A percentile compares a stretch with the other conserved stretches of the same genome.
phyloP scores from a whole-genome alignment of 2,888 invertebrate genomes.

The Stratiomys singularior region DNA sequence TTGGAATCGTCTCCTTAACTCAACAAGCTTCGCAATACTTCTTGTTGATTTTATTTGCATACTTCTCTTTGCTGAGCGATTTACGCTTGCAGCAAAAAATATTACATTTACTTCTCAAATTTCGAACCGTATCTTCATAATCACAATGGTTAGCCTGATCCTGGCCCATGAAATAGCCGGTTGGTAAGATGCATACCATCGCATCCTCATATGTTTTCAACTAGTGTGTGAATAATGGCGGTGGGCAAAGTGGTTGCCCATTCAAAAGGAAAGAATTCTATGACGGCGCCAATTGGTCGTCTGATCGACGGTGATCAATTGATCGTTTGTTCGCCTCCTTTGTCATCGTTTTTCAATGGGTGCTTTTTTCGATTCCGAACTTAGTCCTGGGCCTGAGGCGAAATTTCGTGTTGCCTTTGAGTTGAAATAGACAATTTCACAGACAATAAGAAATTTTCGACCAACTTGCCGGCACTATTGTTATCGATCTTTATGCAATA shows the following conservation, averaged over 20 bases:
- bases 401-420: not conserved
- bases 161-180: not conserved
- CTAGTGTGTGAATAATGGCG: conserved; percentile 51
- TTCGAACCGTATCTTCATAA: not conserved
- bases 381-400: not conserved
- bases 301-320: conserved; percentile 53
- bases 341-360: conserved; percentile 36
- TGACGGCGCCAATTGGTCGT: conserved; percentile 53
- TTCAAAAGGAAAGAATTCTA: conserved; percentile 50
- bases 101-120: conserved; percentile 28
- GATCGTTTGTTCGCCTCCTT: conserved; percentile 48
- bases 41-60: conserved; percentile 33
- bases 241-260: conserved; percentile 49
- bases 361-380: conserved; percentile 6
- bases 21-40: not conserved
- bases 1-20: no score
- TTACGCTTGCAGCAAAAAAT: conserved; percentile 29
- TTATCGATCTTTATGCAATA: not conserved
- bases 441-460: conserved; percentile 20
- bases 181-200: not conserved
- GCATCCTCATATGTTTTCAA: conserved; percentile 47
- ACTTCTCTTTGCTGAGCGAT: conserved; percentile 16
- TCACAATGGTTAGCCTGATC: conserved; percentile 1
- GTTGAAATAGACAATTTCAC: conserved; percentile 1
- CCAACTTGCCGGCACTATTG: conserved; percentile 6